A percentile compares a stretch with the other conserved stretches of the same genome.
Evolutionary conservation across 1,140 invertebrate species (phyloP).

Genomic region (Listronotus bonariensis): DNA sequence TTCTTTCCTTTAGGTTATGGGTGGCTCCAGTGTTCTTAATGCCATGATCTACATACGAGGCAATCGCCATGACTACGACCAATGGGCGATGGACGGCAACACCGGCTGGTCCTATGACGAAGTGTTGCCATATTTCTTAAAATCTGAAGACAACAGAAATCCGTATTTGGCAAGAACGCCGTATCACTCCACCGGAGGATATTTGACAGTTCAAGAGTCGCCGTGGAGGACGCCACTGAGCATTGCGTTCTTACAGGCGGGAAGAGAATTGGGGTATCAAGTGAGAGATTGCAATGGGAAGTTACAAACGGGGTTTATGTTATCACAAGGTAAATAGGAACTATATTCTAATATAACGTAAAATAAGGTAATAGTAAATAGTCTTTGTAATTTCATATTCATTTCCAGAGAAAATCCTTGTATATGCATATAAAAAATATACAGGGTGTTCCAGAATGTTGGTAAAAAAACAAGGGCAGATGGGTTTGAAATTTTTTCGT

Average conservation of each 20-base stretch:
- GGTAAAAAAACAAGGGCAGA: no score
- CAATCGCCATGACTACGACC: conserved; percentile 88
- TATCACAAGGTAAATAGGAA: conserved; percentile 66
- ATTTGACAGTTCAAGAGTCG: conserved; percentile 81
- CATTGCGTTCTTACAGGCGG: conserved; percentile 80
- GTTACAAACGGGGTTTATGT: conserved; percentile 83
- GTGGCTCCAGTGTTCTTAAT: conserved; percentile 93
- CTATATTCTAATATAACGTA: no score
- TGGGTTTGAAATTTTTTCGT: no score
- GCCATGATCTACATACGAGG: conserved; percentile 95
- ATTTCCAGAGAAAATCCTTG: no score
- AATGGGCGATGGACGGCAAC: conserved; percentile 87
- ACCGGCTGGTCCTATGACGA: conserved; percentile 88
- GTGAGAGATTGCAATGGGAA: conserved; percentile 82
- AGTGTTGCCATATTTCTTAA: conserved; percentile 86
- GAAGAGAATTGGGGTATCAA: conserved; percentile 75
- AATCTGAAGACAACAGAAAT: conserved; percentile 86
- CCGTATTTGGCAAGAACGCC: conserved; percentile 73
- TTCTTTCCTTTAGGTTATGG: conserved; percentile 63
- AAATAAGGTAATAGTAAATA: no score
- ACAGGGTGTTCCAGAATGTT: no score
- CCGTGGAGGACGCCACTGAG: conserved; percentile 81
- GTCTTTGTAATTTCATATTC: no score
- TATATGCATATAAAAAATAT: no score
- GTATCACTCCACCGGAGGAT: conserved; percentile 79